Evolutionary conservation across 2,113 vertebrate genomes (phyloP), one percentile per base, ranked within the genome.

Genomic region (Lates calcarifer): DNA sequence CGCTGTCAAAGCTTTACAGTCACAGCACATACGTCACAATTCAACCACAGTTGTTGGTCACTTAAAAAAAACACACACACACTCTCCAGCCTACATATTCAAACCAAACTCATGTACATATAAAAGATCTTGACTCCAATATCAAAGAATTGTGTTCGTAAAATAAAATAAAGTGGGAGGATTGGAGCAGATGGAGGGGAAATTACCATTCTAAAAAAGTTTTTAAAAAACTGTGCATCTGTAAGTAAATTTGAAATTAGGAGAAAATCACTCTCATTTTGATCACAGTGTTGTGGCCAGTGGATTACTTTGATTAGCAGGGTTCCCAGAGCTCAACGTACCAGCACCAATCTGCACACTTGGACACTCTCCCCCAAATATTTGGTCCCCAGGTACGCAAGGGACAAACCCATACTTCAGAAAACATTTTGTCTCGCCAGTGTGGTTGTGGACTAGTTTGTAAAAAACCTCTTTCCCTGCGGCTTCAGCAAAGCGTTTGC

Each of bases 251-350:
- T 74, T 81, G 51, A 82, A 82, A 65, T 80, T 10, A 61, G 33
- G 61, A 77, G 79, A 70, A 73, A 68, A 53, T 45, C 61, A 58
- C 76, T 79, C 67, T 72, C 66, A 2, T 35, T 84, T 88, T 56
- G 68, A 87, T 90, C 87, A 92, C 91, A 94, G 92, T 93, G 92
- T 85, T 87, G 84, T 83, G 88, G 91, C 89, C 90, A 47, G 87
- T 31, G 55, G 17, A 67, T 88, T 78, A 73, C 53, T 87, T 35
- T 67, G 78, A 84, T 83, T 28, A 56, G 67, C 51, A 84, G 68
- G 82, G 47, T 82, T 89, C 77, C 86, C 82, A 72, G 77, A 89
- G 75, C 29, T 77, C 41, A 45, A 45, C 1, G 43, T 58, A 65
- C 79, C 74, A 68, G 84, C 39, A 61, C 22, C 28, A n/a, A 82